phyloP scores from a whole-genome alignment of 1,140 invertebrate genomes.

The Heliconius himera region DNA sequence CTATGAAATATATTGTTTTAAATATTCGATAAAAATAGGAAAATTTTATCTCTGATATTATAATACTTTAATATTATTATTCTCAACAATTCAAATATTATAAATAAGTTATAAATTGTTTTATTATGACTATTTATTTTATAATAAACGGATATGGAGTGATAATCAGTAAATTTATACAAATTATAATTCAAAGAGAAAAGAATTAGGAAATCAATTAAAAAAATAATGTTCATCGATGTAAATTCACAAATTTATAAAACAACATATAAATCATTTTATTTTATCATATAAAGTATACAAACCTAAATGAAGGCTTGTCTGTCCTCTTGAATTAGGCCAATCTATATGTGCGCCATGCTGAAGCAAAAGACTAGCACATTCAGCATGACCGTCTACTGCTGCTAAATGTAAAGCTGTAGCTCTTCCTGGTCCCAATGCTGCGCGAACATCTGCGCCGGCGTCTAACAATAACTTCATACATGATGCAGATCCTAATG shows the following conservation, averaged over 20 bases:
- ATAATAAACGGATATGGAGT: too few relatives aligned
- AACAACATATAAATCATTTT: neutral
- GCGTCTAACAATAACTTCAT: constrained; percentile 86
- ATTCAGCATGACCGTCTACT: constrained; percentile 89
- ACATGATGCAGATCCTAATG: constrained; percentile 86
- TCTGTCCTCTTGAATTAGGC: constrained; percentile 88
- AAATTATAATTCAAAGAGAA: neutral
- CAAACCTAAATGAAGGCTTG: constrained; percentile 86
- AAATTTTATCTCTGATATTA: too few relatives aligned
- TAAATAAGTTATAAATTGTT: too few relatives aligned
- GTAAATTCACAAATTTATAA: neutral
- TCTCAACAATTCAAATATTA: too few relatives aligned
- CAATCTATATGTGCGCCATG: constrained; percentile 86
- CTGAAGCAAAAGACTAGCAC: constrained; percentile 86
- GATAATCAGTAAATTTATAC: too few relatives aligned
- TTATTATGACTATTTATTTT: too few relatives aligned
- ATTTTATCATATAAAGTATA: neutral
- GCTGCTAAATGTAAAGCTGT: constrained; percentile 92
- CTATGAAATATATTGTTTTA: too few relatives aligned
- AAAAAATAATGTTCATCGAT: too few relatives aligned
- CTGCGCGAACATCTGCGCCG: constrained; percentile 89
- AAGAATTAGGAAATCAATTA: too few relatives aligned
- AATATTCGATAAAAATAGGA: too few relatives aligned
- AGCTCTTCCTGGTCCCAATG: constrained; percentile 84
- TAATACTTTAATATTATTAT: too few relatives aligned